A percentile compares a stretch with the other conserved stretches of the same genome.
phyloP scores from a whole-genome alignment of 1,140 invertebrate genomes.

The Kradibia gibbosae region DNA sequence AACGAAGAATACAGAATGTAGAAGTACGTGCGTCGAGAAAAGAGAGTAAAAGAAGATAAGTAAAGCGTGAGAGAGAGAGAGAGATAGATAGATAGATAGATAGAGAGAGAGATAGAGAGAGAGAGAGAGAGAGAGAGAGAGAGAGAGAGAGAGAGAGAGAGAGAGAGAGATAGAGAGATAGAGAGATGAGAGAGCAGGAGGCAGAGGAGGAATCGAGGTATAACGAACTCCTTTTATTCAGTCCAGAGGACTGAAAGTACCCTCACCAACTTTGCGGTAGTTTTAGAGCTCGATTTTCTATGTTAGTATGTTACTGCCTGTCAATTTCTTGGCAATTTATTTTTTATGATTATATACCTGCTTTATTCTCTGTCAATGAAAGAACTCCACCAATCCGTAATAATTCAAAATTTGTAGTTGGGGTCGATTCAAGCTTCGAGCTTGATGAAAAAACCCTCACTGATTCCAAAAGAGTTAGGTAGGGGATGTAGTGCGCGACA shows the following conservation, averaged over 20 bases:
- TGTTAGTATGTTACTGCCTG: background rate
- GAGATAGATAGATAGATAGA: too few species aligned
- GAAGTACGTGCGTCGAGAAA: background rate
- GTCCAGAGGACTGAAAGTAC: slow-evolving; percentile 12
- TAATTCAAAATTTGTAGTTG: background rate
- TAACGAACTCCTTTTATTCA: background rate
- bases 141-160: background rate
- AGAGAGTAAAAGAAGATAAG: too few species aligned
- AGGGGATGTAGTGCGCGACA: background rate
- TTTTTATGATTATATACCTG: background rate
- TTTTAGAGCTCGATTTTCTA: slow-evolving; percentile 30
- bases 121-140: background rate
- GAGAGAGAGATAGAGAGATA: background rate
- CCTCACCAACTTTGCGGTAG: slow-evolving; percentile 6
- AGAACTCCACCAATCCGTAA: background rate
- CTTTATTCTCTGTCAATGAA: background rate
- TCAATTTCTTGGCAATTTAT: background rate
- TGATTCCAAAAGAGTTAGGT: background rate
- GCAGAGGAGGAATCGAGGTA: background rate
- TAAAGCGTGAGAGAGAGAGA: background rate
- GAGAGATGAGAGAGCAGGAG: background rate
- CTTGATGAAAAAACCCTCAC: too few species aligned
- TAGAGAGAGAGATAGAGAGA: background rate
- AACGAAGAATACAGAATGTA: background rate
- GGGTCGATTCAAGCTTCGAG: background rate